Base-by-base conservation (phyloP, 2,113 vertebrate species). In the Anoura caudifer region DNA sequence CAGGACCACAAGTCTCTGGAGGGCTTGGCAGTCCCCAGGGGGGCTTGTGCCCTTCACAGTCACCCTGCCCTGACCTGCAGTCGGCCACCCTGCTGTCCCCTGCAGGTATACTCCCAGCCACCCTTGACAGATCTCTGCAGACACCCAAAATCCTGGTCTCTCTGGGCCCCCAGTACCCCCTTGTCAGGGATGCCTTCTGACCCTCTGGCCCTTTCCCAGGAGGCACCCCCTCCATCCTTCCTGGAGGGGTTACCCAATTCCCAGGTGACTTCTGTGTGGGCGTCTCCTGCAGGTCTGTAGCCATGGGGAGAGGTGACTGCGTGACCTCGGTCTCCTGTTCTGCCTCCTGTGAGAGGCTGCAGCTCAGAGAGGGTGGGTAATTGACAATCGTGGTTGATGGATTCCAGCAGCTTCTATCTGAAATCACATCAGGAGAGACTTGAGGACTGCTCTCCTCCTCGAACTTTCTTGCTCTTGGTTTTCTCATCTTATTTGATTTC, bases 351-450 rank as follows among this genome's bases (percentile, higher is more conserved):
- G 96, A 91, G 50, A 54, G n/a, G 92, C 47, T 73, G 7, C 17
- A 13, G 5, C 81, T 79, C 0, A 50, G 73, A 8, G 96, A 75
- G 0, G 4, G 50, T 8, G 72, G 36, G 14, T 8, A 31, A 43
- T 2, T 3, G 52, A 96, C 96, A 2, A 93, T 47, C 11, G 97
- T 79, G 72, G 97, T 47, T 4, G 99, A 97, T 65, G 99, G 98
- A 85, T 97, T 98, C 76, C 98, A 73, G 92, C 4, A 0, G 50
- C 9, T 3, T 10, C 97, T 97, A 72, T 97, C 98, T 54, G 98
- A 96, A 95, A 98, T 95, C 94, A 98, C 98, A 52, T 98, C 65
- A 24, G 98, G 96, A 96, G 98, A 97, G 87, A 92, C 94, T 65
- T 90, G 96, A 33, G 83, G 72, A 5, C 17, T 7, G 4, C 81